Base-by-base conservation (phyloP, 2,113 vertebrate genomes). In the Aix galericulata region DNA sequence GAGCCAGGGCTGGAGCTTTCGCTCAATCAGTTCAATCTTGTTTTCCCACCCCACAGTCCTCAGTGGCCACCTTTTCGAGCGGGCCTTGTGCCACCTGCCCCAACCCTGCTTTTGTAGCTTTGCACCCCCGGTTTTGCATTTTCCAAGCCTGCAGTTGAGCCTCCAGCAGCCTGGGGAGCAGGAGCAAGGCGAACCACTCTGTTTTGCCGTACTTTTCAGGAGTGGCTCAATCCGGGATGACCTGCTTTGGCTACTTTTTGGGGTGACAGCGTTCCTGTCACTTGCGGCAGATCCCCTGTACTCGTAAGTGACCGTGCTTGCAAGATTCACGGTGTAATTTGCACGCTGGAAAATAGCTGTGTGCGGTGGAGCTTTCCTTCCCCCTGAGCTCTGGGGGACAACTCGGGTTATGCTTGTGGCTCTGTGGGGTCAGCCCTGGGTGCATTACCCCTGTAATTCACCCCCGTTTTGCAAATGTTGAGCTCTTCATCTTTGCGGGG, bases 141-240 rank as follows among this genome's bases (percentile, higher is more conserved):
- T 21, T 12, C 36, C 8, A 7, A 38, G 59, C 9, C 52, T 27
- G 66, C 75, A 7, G 59, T 2, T 52, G 79, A 52, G 69, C 67
- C 32, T 38, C 10, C 5, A 16, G 8, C 40, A 8, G 7, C 52
- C 7, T 14, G 25, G 16, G 62, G 13, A 36, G 59, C 23, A 5
- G 86, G 76, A 58, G 44, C 68, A 5, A 11, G 36, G 75, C 38
- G 13, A 64, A 36, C 48, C 7, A 4, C 34, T 68, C 32, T 0
- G 1, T 36, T 60, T 26, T 32, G 52, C 46, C 4, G 0, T 25
- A 9, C 84, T 75, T 23, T 23, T 18, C 69, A 42, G 32, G 59
- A 36, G 82, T 17, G 0, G 7, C 87, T 73, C 55, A 4, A 38
- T 38, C 80, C 20, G 0, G 3, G 76, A 0, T 7, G 32, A 3